phyloP scores from a whole-genome alignment of 2,797 vertebrate genomes.

The Erethizon dorsatum region DNA sequence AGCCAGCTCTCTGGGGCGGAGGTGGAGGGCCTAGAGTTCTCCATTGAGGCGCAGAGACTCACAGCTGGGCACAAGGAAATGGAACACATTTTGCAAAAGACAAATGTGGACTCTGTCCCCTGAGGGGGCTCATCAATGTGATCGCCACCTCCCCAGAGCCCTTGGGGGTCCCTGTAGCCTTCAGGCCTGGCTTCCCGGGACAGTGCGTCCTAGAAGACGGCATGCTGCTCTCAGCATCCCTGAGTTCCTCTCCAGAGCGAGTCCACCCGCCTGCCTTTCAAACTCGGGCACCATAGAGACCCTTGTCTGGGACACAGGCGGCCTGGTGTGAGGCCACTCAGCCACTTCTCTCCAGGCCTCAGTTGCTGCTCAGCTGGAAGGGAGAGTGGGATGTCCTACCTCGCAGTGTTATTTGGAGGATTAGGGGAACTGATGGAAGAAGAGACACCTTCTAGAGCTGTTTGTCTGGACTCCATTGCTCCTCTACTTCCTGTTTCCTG shows the following conservation, averaged over 20 bases:
- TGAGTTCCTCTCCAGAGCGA: background rate
- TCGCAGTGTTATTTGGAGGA: background rate
- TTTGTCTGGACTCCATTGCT: background rate
- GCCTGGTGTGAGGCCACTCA: no score
- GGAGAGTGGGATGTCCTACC: background rate
- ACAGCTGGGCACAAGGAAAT: background rate
- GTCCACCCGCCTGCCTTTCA: background rate
- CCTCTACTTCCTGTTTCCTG: background rate
- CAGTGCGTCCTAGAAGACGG: fast-evolving
- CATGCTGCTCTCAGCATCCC: background rate
- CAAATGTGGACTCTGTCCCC: background rate
- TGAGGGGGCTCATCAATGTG: background rate
- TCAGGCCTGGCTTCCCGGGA: background rate
- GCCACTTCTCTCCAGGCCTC: background rate
- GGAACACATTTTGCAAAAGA: background rate
- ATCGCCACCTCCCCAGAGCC: background rate
- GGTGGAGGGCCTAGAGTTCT: background rate
- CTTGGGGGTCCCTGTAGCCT: background rate
- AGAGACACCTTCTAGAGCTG: background rate
- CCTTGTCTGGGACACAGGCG: background rate
- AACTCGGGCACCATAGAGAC: background rate
- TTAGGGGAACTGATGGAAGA: background rate
- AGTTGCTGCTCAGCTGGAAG: background rate
- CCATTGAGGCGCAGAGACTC: background rate
- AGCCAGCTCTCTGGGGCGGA: background rate